Evolutionary conservation across 2,888 invertebrate species (phyloP), one percentile per base, ranked within the genome.

Genomic region (Drosophila affinis): DNA sequence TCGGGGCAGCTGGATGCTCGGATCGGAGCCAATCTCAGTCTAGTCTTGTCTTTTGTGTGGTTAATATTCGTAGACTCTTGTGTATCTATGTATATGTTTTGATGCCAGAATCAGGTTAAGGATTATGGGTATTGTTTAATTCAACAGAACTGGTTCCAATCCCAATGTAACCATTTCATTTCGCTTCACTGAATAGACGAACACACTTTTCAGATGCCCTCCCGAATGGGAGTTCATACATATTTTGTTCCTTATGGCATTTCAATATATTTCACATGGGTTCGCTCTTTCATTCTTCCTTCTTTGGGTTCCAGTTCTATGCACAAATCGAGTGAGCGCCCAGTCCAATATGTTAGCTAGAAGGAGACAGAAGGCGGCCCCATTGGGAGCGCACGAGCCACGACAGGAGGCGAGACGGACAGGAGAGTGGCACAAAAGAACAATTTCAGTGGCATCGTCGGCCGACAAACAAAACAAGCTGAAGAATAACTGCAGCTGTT

Each of bases 401-500:
- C 0, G 55, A 32, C 24, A 24, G 49, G 49, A 47, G 51, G 54
- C 45, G 14, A 39, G 56, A 47, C 18, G 2, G 18, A 47, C 18
- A 18, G 18, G 18, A 18, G 18, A 18, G 49, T 32, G 56, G 53
- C n/a, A 68, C 71, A 77, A 47, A 53, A 57, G 71, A 75, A 32
- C 69, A 57, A 69, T 76, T 32, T 54, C 49, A 67, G 67, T 56
- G 29, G 81, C 54, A 75, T 70, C 27, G 44, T 18, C 52, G 47
- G 63, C 60, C 70, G 52, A 69, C 69, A 79, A 72, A 86, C 83
- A 88, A 86, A 74, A 77, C 83, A 81, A 72, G 65, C 62, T 70
- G 60, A 87, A 83, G 89, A 87, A 89, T 81, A 83, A 89, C 72
- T 83, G 83, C 83, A 83, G 83, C 83, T 83, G 83, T 87, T 83